These are phyloP conservation scores for Trissolcus brochymenae DNA, from an alignment of 2,888 invertebrate genomes.

Conservation along the genomic window DNA sequence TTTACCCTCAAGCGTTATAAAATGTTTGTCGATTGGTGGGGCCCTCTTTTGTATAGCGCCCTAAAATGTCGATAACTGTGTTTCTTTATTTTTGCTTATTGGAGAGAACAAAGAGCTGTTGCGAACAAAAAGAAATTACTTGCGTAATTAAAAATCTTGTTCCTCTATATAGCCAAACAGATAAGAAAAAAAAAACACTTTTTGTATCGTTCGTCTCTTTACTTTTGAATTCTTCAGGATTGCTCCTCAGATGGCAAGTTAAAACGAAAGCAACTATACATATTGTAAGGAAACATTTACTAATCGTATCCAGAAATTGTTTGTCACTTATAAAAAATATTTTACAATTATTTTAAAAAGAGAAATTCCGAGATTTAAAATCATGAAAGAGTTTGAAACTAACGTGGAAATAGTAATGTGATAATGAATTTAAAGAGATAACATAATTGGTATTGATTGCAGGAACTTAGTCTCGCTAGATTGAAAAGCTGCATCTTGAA, in stretches of 20 bases:
- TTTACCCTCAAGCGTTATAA: conserved; percentile 12
- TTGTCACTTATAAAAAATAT: too few species aligned
- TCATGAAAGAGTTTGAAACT: too few species aligned
- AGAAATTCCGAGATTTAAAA: too few species aligned
- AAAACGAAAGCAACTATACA: conserved; percentile 57
- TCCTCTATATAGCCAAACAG: conserved; percentile 67
- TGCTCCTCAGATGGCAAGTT: conserved; percentile 42
- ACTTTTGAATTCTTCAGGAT: conserved; percentile 34
- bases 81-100: conserved; percentile 61
- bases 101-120: conserved; percentile 32
- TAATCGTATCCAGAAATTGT: conserved; percentile 60
- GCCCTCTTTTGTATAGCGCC: conserved; percentile 32
- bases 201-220: conserved; percentile 50
- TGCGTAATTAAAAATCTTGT: conserved; percentile 73
- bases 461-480: conserved; percentile 26
- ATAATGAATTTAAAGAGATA: conserved; percentile 24
- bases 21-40: conserved; percentile 34
- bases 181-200: conserved; percentile 69
- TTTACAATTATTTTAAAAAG: too few species aligned
- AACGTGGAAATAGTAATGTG: conserved; percentile 7
- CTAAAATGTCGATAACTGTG: conserved; percentile 54
- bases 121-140: conserved; percentile 70
- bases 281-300: conserved; percentile 55
- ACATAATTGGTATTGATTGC: conserved; percentile 62
- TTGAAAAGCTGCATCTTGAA: too few species aligned